Evolutionary conservation across 2,888 invertebrate genomes (phyloP).

Genomic region (Synanthedon andrenaeformis): DNA sequence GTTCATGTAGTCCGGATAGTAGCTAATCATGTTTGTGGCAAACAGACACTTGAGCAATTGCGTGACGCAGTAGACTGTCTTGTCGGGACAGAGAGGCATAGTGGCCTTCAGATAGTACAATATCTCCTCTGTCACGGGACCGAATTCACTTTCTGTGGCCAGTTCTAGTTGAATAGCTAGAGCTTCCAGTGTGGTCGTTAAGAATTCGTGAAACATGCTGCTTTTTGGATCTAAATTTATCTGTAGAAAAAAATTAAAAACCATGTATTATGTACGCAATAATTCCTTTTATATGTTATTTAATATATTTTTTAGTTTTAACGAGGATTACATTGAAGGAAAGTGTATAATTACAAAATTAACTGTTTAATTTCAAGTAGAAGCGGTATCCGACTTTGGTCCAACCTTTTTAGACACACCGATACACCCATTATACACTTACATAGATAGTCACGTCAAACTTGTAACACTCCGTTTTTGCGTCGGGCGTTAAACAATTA

Average conservation of each 20-base stretch:
- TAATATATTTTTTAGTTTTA: neutral
- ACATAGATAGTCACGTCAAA: too few species aligned
- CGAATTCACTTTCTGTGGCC: constrained; percentile 77
- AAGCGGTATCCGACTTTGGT: too few species aligned
- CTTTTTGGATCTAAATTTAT: constrained; percentile 82
- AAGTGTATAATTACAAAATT: too few species aligned
- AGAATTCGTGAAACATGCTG: constrained; percentile 78
- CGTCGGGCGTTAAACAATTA: too few species aligned
- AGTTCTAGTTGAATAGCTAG: constrained; percentile 79
- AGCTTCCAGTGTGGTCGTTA: constrained; percentile 74
- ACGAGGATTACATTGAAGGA: too few species aligned
- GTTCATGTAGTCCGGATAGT: constrained; percentile 48
- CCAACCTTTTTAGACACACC: too few species aligned
- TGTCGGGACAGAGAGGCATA: constrained; percentile 76
- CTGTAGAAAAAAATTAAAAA: constrained; percentile 46
- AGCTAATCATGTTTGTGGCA: constrained; percentile 76
- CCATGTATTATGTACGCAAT: neutral
- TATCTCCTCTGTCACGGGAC: constrained; percentile 83
- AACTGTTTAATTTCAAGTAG: too few species aligned
- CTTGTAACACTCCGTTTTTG: too few species aligned
- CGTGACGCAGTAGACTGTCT: constrained; percentile 80
- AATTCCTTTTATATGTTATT: neutral
- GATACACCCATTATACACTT: too few species aligned
- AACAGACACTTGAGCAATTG: constrained; percentile 83
- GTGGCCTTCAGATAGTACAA: constrained; percentile 79